Evolutionary conservation across 2,797 vertebrate genomes (phyloP).

Genomic region (Sparidentex hasta): DNA sequence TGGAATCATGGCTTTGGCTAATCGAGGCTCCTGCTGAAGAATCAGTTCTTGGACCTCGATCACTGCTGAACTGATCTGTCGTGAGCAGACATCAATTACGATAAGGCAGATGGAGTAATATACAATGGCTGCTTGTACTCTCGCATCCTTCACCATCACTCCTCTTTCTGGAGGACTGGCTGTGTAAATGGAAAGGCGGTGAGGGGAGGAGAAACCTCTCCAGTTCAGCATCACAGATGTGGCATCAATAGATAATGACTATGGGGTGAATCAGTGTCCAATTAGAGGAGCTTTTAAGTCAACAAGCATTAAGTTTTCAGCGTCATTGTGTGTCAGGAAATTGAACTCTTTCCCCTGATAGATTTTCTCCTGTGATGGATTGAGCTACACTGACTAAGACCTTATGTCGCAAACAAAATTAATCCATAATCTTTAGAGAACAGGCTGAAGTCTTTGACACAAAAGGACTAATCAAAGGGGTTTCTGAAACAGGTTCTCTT

Average conservation of each 20-base stretch:
- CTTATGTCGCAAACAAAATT: constrained; percentile 1
- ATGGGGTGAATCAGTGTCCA: constrained; percentile 8
- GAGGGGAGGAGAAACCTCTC: neutral
- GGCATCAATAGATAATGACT: constrained; percentile 1
- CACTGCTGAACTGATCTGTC: constrained; percentile 89
- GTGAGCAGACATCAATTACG: constrained; percentile 8
- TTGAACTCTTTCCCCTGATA: neutral
- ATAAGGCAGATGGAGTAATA: neutral
- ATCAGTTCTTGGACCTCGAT: constrained; percentile 88
- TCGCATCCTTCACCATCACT: too few species aligned
- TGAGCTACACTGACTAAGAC: neutral
- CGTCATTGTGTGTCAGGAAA: neutral
- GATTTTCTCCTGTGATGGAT: neutral
- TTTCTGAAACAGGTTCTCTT: constrained; percentile 1
- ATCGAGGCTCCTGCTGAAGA: constrained; percentile 88
- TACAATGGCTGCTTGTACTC: too few species aligned
- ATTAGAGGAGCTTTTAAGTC: constrained; percentile 26
- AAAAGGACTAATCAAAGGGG: neutral
- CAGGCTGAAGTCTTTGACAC: neutral
- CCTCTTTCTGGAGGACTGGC: too few species aligned
- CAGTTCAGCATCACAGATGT: constrained; percentile 8
- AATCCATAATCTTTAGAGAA: neutral
- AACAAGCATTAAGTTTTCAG: constrained; percentile 18
- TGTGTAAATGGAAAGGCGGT: too few species aligned
- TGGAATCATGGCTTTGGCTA: constrained; percentile 89